A percentile compares a stretch with the other conserved stretches of the same genome.
These are phyloP conservation scores for Acanthaster planci DNA, from an alignment of 35 echinoderm and acorn worm species.

Conservation along the genomic window DNA sequence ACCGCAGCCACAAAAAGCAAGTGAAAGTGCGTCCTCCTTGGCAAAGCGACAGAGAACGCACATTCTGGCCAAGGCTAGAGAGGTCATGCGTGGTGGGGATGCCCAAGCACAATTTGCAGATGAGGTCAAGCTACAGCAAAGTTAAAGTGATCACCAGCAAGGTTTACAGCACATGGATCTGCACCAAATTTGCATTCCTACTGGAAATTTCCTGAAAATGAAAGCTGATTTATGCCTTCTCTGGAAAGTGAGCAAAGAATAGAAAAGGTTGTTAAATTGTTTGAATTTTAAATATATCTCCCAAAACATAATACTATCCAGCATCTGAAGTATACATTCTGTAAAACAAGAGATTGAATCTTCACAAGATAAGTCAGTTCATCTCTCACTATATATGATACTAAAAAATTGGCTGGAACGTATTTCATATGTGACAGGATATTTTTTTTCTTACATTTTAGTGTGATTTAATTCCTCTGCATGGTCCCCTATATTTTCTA, in stretches of 20 bases:
- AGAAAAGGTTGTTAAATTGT: neutral
- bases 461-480: too few species aligned
- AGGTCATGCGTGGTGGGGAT: neutral
- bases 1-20: neutral
- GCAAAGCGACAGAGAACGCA: neutral
- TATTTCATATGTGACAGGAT: too few species aligned
- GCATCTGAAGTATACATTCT: neutral
- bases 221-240: neutral
- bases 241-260: neutral
- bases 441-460: too few species aligned
- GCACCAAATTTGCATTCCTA: neutral
- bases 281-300: neutral
- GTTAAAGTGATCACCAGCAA: neutral
- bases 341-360: neutral
- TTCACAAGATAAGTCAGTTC: neutral
- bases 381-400: neutral
- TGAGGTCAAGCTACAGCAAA: neutral
- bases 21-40: neutral
- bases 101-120: neutral
- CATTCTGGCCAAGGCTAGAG: neutral
- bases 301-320: neutral
- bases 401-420: neutral
- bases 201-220: neutral
- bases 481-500: too few species aligned
- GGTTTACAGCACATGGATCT: neutral